Percentiles rank a stretch among this genome's conserved stretches.
Evolutionary conservation across 1,140 invertebrate genomes (phyloP).

Genomic region (Nephila pilipes): DNA sequence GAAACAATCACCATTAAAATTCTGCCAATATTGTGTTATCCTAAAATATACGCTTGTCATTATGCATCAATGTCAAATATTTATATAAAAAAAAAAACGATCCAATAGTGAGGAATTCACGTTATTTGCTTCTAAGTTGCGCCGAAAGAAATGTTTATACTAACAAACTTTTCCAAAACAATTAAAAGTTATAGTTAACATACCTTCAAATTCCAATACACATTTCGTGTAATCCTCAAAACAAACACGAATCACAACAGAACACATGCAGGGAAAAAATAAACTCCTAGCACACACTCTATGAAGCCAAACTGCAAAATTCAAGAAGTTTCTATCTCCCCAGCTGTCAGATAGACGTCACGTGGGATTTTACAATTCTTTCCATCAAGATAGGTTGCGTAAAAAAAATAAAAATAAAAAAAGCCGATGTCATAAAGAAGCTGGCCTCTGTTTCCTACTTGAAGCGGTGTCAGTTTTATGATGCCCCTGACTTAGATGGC

Average conservation of each 20-base stretch:
- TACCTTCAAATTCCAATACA: background rate
- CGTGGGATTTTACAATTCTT: conserved; percentile 69
- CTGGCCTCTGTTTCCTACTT: conserved; percentile 52
- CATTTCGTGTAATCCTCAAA: background rate
- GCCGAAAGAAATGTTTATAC: too few relatives aligned
- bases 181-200: background rate
- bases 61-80: too few relatives aligned
- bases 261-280: too few relatives aligned
- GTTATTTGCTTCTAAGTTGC: too few relatives aligned
- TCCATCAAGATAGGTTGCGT: background rate
- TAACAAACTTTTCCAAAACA: background rate
- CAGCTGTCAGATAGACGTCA: background rate
- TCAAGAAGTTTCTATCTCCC: background rate
- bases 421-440: conserved; percentile 51
- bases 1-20: too few relatives aligned
- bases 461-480: conserved; percentile 70
- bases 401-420: conserved; percentile 50
- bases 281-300: background rate
- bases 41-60: too few relatives aligned
- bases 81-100: too few relatives aligned
- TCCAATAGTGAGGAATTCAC: too few relatives aligned
- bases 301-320: background rate
- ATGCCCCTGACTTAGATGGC: conserved; percentile 63
- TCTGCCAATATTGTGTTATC: too few relatives aligned
- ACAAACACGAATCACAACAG: too few relatives aligned